Evolutionary conservation across 2,888 invertebrate species (phyloP).

Genomic region (Ellobium chinense): DNA sequence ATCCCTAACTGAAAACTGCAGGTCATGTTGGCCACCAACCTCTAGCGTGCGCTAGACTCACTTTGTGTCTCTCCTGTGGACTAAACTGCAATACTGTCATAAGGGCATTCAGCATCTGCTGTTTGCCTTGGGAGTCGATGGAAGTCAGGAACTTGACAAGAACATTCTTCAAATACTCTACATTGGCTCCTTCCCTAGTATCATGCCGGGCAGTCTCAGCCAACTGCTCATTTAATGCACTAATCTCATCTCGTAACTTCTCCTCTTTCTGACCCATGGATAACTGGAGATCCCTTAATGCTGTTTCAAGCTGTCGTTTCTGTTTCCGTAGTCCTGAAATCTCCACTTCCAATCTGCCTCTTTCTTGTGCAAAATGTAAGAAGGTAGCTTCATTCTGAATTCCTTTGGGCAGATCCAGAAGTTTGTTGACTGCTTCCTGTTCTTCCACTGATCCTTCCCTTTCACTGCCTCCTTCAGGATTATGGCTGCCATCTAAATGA

Average conservation of each 20-base stretch:
- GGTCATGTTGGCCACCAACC: slow-evolving; percentile 59
- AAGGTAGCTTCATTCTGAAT: slow-evolving; percentile 79
- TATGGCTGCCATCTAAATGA: neutral
- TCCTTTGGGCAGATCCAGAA: slow-evolving; percentile 58
- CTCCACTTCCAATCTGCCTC: slow-evolving; percentile 89
- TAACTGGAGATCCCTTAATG: slow-evolving; percentile 82
- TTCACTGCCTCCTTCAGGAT: neutral
- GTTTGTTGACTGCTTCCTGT: slow-evolving; percentile 61
- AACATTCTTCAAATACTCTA: slow-evolving; percentile 95
- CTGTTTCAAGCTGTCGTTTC: slow-evolving; percentile 83
- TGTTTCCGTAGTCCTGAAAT: slow-evolving; percentile 86
- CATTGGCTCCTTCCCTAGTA: slow-evolving; percentile 89
- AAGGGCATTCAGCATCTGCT: slow-evolving; percentile 93
- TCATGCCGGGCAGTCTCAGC: slow-evolving; percentile 78
- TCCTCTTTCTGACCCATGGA: slow-evolving; percentile 78
- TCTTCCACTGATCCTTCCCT: slow-evolving; percentile 49
- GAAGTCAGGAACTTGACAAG: slow-evolving; percentile 89
- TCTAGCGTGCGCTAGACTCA: slow-evolving; percentile 54
- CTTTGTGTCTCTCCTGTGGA: slow-evolving; percentile 83
- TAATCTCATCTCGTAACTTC: slow-evolving; percentile 80
- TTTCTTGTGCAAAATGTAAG: slow-evolving; percentile 90
- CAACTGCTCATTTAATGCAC: slow-evolving; percentile 80
- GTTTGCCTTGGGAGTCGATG: slow-evolving; percentile 84
- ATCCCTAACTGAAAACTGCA: neutral
- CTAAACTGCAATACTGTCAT: slow-evolving; percentile 91